Conservation (phyloP, 2,888 invertebrate species). For the Andrena hattorfiana region DNA sequence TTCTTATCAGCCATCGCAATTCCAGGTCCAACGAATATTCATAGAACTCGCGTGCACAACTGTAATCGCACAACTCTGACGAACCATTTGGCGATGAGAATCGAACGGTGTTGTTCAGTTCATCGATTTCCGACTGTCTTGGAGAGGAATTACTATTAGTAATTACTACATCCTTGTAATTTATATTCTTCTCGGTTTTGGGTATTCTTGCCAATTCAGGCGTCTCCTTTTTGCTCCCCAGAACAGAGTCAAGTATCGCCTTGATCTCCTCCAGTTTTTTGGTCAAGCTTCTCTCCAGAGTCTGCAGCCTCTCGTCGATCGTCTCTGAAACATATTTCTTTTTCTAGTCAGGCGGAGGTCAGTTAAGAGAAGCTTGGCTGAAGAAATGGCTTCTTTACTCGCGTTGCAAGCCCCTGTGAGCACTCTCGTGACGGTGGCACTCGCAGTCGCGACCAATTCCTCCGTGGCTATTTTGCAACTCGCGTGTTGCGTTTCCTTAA, state of each 20-base stretch:
- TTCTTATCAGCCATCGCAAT: not conserved
- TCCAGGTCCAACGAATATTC: not conserved
- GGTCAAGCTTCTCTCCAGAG: constrained; percentile 70
- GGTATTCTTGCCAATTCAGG: not conserved
- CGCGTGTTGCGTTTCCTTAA: constrained; percentile 82
- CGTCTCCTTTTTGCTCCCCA: constrained; percentile 10
- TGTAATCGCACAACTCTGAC: no score
- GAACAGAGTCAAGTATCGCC: constrained; percentile 29
- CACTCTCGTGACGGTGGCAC: constrained; percentile 83
- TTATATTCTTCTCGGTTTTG: constrained; percentile 7
- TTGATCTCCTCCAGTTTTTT: constrained; percentile 72
- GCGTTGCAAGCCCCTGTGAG: constrained; percentile 83
- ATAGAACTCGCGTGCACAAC: no score
- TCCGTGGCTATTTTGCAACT: constrained; percentile 83
- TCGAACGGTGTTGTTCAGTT: constrained; percentile 71
- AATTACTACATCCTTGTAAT: not conserved
- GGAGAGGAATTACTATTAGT: constrained; percentile 31
- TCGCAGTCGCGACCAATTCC: constrained; percentile 83
- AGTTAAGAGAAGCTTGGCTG: not conserved
- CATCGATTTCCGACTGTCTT: constrained; percentile 70
- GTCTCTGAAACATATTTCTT: constrained; percentile 65
- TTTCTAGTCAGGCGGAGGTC: not conserved
- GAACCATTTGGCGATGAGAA: constrained; percentile 48
- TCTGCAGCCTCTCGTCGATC: constrained; percentile 72
- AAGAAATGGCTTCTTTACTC: constrained; percentile 64